Base-by-base conservation (phyloP, 2,113 vertebrate species). In the Chloropsis cyanopogon region DNA sequence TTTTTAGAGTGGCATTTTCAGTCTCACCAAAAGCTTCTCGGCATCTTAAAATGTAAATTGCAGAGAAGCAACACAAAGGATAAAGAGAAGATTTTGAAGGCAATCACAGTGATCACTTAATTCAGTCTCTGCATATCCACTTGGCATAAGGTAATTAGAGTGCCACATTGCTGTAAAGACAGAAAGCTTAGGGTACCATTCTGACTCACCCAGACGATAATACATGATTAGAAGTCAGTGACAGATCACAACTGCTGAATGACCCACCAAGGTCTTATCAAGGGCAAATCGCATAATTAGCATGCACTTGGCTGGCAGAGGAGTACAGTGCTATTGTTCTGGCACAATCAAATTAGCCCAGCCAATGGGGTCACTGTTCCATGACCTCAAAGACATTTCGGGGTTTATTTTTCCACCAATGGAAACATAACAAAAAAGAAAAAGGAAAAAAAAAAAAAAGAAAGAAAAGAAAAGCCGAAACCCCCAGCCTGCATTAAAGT, bases 191-290 rank as follows among this genome's bases (percentile, higher is more conserved):
- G 97, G 97, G 95, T 98, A 98, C 98, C 98, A 98, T 98, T 98
- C 97, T 98, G 98, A 97, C 98, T 99, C 98, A 98, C 98, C 98
- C 98, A 98, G 98, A 98, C 98, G 98, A 99, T 98, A 98, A 98
- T 98, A 99, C 98, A 99, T 99, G 99, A 99, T 99, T 99, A 99
- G 98, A 98, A 99, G 98, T 99, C 98, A 99, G 98, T 98, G 98
- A 99, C 98, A 99, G 99, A 99, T 99, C 99, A 99, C 98, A 98
- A 99, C 98, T 98, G 98, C 98, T 98, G 98, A 98, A 98, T 99
- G 99, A 99, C 99, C 99, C 97, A 98, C 98, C 98, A 99, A 99
- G 99, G 99, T 99, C 98, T 98, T 97, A 98, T 98, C 98, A 99
- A 99, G 99, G 99, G 98, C 98, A 98, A 98, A 98, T 96, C 94